Evolutionary conservation across 35 echinoderm and acorn worm genomes (phyloP).

Genomic region (Stichopus chloronotus): DNA sequence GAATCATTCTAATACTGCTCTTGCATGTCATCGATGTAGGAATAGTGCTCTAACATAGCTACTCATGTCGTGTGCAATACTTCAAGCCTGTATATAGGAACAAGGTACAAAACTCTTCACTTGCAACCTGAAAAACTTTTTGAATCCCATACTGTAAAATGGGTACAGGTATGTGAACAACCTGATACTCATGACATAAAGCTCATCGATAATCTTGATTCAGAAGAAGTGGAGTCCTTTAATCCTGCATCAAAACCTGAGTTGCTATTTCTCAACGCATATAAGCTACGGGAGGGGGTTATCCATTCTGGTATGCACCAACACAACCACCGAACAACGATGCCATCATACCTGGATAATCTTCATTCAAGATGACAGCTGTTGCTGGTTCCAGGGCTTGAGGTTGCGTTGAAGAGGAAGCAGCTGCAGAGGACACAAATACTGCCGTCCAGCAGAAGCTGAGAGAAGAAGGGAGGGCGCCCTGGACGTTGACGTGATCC

Average conservation of each 20-base stretch:
- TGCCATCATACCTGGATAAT: conserved; percentile 21
- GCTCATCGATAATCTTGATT: not conserved
- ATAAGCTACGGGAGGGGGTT: not conserved
- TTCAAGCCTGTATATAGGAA: too few relatives aligned
- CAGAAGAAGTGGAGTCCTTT: not conserved
- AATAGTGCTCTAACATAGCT: too few relatives aligned
- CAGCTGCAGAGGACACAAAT: conserved; percentile 1
- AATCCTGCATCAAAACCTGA: not conserved
- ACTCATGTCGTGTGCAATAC: too few relatives aligned
- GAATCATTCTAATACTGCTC: too few relatives aligned
- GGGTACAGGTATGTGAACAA: too few relatives aligned
- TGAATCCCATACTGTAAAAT: too few relatives aligned
- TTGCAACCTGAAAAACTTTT: too few relatives aligned
- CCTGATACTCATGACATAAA: too few relatives aligned
- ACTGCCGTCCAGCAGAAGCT: conserved; percentile 44
- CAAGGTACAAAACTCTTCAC: too few relatives aligned
- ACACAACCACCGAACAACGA: not conserved
- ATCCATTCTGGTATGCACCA: not conserved
- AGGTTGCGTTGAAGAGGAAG: not conserved
- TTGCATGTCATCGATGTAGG: too few relatives aligned
- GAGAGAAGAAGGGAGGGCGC: not conserved
- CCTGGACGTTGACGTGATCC: conserved; percentile 25
- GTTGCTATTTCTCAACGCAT: not conserved
- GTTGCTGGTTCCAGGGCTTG: not conserved
- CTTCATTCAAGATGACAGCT: conserved; percentile 27